Evolutionary conservation across 1,140 invertebrate genomes (phyloP).

Genomic region (Oncopodura yosiiana): DNA sequence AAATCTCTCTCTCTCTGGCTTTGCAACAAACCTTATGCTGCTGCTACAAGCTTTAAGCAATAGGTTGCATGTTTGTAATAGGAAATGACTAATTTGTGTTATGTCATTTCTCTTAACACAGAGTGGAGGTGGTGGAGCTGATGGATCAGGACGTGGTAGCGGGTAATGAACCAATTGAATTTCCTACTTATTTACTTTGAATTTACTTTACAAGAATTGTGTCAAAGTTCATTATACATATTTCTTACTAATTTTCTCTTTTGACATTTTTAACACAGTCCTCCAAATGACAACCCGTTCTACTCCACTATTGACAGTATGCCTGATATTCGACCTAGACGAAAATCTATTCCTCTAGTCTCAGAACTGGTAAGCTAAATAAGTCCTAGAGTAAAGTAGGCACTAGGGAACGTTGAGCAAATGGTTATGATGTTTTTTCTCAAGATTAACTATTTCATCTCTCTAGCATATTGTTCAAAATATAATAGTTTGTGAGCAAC

Average conservation of each 20-base stretch:
- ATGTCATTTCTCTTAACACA: too few species aligned
- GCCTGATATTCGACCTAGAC: conserved; percentile 90
- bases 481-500: too few species aligned
- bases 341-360: conserved; percentile 95
- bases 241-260: conserved; percentile 7
- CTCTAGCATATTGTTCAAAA: too few species aligned
- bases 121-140: conserved; percentile 60
- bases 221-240: neutral
- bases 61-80: too few species aligned
- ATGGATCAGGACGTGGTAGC: conserved; percentile 62
- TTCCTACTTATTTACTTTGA: conserved; percentile 7
- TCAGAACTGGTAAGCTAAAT: conserved; percentile 99
- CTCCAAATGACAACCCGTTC: conserved; percentile 92
- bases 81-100: too few species aligned
- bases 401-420: too few species aligned
- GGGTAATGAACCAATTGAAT: conserved; percentile 49
- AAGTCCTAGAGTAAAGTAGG: too few species aligned
- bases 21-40: too few species aligned
- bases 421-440: too few species aligned
- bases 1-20: too few species aligned
- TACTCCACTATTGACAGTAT: conserved; percentile 99
- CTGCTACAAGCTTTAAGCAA: too few species aligned
- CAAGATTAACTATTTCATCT: too few species aligned
- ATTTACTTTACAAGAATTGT: conserved; percentile 13
- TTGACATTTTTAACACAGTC: conserved; percentile 49